phyloP scores from a whole-genome alignment of 1,140 invertebrate genomes.

The Goniozus legneri region DNA sequence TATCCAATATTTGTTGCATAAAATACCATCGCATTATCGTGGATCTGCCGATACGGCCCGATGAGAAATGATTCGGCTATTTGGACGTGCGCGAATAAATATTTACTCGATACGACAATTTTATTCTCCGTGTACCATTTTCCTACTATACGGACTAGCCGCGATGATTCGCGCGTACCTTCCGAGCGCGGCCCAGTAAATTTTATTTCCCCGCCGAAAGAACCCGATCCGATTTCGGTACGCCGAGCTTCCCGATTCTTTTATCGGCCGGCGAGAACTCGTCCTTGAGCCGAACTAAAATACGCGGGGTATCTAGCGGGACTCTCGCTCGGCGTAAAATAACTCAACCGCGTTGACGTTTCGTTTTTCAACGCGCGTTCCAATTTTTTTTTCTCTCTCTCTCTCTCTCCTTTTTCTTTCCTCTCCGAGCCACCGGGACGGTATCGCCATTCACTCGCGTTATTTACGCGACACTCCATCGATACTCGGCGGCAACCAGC shows the following conservation, averaged over 20 bases:
- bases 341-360: slow-evolving; percentile 1
- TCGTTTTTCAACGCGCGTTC: neutral
- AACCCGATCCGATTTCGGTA: slow-evolving; percentile 3
- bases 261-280: slow-evolving; percentile 3
- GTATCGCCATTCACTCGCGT: neutral
- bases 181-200: no score
- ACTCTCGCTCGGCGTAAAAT: neutral
- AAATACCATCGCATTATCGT: no score
- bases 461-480: slow-evolving; percentile 1
- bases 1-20: no score
- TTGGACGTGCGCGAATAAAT: no score
- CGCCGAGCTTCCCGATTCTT: neutral
- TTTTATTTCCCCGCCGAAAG: neutral
- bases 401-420: neutral
- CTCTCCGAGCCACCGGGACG: no score
- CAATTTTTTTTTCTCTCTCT: neutral
- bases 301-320: slow-evolving; percentile 2
- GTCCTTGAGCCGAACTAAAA: slow-evolving; percentile 2
- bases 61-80: no score
- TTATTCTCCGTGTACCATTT: no score
- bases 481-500: no score
- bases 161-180: no score
- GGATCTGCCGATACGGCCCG: no score
- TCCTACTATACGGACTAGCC: no score
- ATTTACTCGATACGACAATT: no score